Percentiles rank a stretch among this genome's conserved stretches.
phyloP scores from a whole-genome alignment of 2,888 invertebrate species.

The Hyppa rectilinea region DNA sequence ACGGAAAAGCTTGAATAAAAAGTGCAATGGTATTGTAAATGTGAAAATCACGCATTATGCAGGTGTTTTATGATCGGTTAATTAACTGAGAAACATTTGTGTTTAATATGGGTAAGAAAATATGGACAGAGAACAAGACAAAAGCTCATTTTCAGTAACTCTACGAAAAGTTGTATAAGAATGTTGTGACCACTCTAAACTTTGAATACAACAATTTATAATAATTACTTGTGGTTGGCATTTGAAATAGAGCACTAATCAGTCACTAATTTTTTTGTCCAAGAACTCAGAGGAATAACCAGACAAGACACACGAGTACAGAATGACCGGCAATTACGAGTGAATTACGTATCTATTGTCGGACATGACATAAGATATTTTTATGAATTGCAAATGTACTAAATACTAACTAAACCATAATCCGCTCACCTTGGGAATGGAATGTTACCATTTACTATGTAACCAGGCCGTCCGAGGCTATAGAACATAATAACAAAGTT shows the following conservation, averaged over 20 bases:
- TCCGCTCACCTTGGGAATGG: slow-evolving; percentile 86
- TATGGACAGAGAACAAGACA: not conserved
- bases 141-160: slow-evolving; percentile 1
- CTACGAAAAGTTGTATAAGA: not conserved
- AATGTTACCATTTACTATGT: slow-evolving; percentile 81
- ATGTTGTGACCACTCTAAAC: slow-evolving; percentile 8
- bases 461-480: slow-evolving; percentile 64
- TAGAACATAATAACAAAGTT: slow-evolving; percentile 55
- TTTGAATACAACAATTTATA: slow-evolving; percentile 36
- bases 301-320: slow-evolving; percentile 14
- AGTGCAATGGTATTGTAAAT: slow-evolving; percentile 43
- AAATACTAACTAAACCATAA: slow-evolving; percentile 73
- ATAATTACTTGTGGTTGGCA: slow-evolving; percentile 54
- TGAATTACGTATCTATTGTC: slow-evolving; percentile 58
- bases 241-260: slow-evolving; percentile 59
- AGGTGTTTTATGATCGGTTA: slow-evolving; percentile 14
- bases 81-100: slow-evolving; percentile 12
- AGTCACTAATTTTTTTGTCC: slow-evolving; percentile 52
- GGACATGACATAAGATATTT: slow-evolving; percentile 78
- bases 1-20: slow-evolving; percentile 45
- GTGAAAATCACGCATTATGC: slow-evolving; percentile 6
- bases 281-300: slow-evolving; percentile 34
- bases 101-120: not conserved
- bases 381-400: slow-evolving; percentile 77
- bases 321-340: slow-evolving; percentile 29